Evolutionary conservation across 2,113 vertebrate genomes (phyloP).

Genomic region (Kryptolebias marmoratus): DNA sequence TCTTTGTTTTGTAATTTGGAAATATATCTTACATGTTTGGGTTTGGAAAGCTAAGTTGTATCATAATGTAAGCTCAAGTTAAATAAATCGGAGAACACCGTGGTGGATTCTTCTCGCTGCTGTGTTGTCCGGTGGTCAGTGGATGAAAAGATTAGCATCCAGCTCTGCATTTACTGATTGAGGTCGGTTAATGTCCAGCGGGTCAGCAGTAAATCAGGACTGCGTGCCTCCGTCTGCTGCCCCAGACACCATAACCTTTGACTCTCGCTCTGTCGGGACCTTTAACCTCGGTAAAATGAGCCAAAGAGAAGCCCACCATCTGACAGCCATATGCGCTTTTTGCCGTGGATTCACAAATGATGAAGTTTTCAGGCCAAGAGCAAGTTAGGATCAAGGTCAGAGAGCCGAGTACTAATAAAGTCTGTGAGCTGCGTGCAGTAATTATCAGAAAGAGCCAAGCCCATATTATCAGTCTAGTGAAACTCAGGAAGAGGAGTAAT

Average conservation of each 20-base stretch:
- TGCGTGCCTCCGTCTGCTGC: slow-evolving; percentile 45
- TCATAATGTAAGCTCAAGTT: not conserved
- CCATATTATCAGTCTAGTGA: not conserved
- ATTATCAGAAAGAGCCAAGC: slow-evolving; percentile 1
- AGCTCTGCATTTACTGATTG: slow-evolving; percentile 19
- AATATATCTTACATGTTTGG: not conserved
- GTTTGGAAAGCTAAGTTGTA: not conserved
- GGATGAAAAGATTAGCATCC: slow-evolving; percentile 41
- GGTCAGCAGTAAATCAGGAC: slow-evolving; percentile 72
- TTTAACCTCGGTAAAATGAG: slow-evolving; percentile 60
- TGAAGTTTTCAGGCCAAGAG: slow-evolving; percentile 36
- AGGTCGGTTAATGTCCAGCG: slow-evolving; percentile 58
- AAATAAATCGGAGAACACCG: slow-evolving; percentile 13
- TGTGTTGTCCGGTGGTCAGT: slow-evolving; percentile 47
- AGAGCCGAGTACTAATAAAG: slow-evolving; percentile 12
- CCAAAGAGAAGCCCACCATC: slow-evolving; percentile 58
- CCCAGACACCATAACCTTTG: slow-evolving; percentile 63
- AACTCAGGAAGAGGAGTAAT: not conserved
- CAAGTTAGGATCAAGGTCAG: slow-evolving; percentile 29
- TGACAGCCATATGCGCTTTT: slow-evolving; percentile 65
- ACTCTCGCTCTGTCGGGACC: slow-evolving; percentile 42
- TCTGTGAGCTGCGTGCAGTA: not conserved
- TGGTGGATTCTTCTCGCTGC: slow-evolving; percentile 27
- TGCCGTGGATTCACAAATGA: slow-evolving; percentile 36
- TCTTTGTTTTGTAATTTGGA: not conserved